phyloP scores from a whole-genome alignment of 2,113 vertebrate species.

The Hippocampus zosterae region DNA sequence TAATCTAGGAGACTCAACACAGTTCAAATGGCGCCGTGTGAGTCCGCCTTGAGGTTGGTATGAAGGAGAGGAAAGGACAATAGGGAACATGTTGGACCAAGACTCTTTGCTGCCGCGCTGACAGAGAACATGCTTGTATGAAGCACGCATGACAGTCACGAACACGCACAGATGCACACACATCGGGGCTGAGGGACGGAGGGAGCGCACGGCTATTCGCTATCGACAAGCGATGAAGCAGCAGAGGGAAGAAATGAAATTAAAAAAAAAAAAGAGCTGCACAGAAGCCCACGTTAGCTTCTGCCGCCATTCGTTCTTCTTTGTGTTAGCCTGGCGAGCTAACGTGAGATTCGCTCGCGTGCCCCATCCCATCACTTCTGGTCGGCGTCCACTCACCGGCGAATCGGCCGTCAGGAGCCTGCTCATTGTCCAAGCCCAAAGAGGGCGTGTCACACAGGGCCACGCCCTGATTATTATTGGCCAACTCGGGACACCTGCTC shows the following conservation, averaged over 20 bases:
- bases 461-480: conserved; percentile 99
- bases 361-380: conserved; percentile 27
- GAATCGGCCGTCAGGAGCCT: conserved; percentile 93
- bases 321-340: not conserved
- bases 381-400: conserved; percentile 86
- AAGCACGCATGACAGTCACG: not conserved
- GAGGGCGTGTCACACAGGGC: conserved; percentile 81
- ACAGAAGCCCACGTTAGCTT: conserved; percentile 12
- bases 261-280: conserved; percentile 50
- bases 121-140: not conserved
- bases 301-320: not conserved
- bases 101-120: not conserved
- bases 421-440: conserved; percentile 98
- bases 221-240: conserved; percentile 48
- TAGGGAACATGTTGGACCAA: too few species aligned
- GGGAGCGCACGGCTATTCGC: conserved; percentile 43
- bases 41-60: too few species aligned
- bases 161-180: not conserved
- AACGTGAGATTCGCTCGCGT: conserved; percentile 13
- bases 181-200: not conserved
- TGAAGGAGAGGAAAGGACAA: too few species aligned
- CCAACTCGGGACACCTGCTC: conserved; percentile 89
- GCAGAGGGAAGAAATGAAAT: conserved; percentile 42
- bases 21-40: too few species aligned
- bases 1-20: too few species aligned